phyloP scores from a whole-genome alignment of 2,113 vertebrate species.

The Fregata magnificens region DNA sequence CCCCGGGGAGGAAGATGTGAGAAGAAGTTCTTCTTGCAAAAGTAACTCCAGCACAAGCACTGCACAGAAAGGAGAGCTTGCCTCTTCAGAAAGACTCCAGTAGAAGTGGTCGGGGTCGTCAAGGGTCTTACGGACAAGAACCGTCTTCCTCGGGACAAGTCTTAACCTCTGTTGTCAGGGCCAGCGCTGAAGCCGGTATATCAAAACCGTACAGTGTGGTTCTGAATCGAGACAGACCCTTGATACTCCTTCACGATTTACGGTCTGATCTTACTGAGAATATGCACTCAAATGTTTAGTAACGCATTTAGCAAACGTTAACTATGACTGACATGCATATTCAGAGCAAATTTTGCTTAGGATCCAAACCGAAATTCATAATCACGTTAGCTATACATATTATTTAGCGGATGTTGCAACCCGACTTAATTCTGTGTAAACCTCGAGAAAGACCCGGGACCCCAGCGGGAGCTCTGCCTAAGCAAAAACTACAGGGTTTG shows the following conservation, averaged over 20 bases:
- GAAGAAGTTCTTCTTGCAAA: background rate
- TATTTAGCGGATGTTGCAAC: background rate
- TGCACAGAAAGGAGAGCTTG: background rate
- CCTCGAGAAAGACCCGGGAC: background rate
- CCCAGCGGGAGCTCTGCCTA: background rate
- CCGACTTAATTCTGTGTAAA: background rate
- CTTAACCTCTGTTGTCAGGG: background rate
- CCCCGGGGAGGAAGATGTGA: fast-evolving
- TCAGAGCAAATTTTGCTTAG: background rate
- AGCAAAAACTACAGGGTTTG: background rate
- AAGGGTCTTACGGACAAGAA: background rate
- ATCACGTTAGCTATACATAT: background rate
- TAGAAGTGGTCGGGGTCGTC: background rate
- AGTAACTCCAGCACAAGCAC: background rate
- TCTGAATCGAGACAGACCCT: background rate
- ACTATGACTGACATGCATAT: background rate
- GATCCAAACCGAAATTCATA: background rate
- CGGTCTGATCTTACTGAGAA: background rate
- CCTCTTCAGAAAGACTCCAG: background rate
- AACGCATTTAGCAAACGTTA: background rate
- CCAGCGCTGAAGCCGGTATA: background rate
- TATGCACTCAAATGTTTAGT: background rate
- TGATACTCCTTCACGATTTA: background rate
- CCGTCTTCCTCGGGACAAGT: background rate
- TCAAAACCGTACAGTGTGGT: fast-evolving